phyloP scores from a whole-genome alignment of 2,113 vertebrate species.

The Leptobrachium leishanense region DNA sequence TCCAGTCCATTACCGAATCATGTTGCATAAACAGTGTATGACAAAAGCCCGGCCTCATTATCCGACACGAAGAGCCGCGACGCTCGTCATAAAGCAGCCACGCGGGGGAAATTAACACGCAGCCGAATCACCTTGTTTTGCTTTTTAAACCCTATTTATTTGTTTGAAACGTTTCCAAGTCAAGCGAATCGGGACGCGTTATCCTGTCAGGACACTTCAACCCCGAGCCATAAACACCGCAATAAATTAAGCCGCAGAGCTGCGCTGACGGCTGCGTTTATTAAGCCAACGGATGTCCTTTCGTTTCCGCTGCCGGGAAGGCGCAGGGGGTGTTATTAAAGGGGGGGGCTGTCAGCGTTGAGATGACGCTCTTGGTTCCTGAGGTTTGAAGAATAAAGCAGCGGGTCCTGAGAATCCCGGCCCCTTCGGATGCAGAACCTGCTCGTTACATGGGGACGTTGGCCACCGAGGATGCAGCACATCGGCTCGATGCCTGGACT shows the following conservation, averaged over 20 bases:
- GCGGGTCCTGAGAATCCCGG: too few relatives aligned
- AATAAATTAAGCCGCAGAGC: neutral
- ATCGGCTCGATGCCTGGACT: too few relatives aligned
- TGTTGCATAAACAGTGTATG: slow-evolving; percentile 1
- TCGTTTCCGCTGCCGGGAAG: too few relatives aligned
- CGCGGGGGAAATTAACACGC: neutral
- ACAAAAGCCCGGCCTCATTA: neutral
- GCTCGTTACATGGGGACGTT: too few relatives aligned
- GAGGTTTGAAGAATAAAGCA: too few relatives aligned
- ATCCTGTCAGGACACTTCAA: neutral
- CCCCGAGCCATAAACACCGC: neutral
- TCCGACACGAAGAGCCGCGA: neutral
- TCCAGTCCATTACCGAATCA: neutral
- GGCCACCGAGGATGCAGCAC: too few relatives aligned
- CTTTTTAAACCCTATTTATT: slow-evolving; percentile 15
- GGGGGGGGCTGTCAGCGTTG: too few relatives aligned
- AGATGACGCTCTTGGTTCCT: too few relatives aligned
- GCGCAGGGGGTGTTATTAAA: too few relatives aligned
- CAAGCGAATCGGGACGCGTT: slow-evolving; percentile 10
- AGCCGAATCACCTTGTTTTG: slow-evolving; percentile 4
- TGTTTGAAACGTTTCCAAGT: slow-evolving; percentile 8
- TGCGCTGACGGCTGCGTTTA: too few relatives aligned
- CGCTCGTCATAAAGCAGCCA: neutral
- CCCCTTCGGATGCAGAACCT: too few relatives aligned
- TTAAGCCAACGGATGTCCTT: too few relatives aligned